phyloP scores from a whole-genome alignment of 2,113 vertebrate genomes.

The Rallus limicola region DNA sequence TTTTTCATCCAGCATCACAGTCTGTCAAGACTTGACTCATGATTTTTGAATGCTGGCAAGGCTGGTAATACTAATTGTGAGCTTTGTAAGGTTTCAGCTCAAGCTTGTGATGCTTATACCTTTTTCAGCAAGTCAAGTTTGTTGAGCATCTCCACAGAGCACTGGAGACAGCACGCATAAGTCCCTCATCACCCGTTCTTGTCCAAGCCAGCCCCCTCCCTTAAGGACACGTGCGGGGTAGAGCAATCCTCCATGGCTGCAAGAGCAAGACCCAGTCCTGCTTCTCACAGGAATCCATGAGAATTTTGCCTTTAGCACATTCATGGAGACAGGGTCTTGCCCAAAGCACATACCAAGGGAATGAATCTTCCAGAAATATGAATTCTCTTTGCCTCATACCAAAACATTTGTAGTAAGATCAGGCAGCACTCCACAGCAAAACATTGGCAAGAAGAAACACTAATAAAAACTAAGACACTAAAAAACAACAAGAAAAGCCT shows the following conservation, averaged over 20 bases:
- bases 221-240: accelerated
- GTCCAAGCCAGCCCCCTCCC: not conserved
- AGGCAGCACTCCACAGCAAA: conserved; percentile 12
- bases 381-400: conserved; percentile 53
- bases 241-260: not conserved
- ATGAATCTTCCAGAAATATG: conserved; percentile 51
- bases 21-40: not conserved
- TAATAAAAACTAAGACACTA: conserved; percentile 31
- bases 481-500: conserved; percentile 45
- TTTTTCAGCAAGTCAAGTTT: not conserved
- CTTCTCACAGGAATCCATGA: conserved; percentile 5
- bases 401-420: conserved; percentile 63
- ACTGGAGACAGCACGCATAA: not conserved
- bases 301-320: conserved; percentile 21
- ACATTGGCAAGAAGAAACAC: conserved; percentile 34
- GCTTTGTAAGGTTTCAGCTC: not conserved
- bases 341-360: conserved; percentile 41
- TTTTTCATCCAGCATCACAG: not conserved
- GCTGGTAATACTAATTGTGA: not conserved
- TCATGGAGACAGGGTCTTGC: conserved; percentile 10
- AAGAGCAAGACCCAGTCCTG: not conserved
- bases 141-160: not conserved
- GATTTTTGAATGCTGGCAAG: not conserved
- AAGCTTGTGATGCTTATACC: not conserved
- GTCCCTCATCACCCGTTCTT: not conserved